A percentile compares a stretch with the other conserved stretches of the same genome.
Evolutionary conservation across 2,113 vertebrate genomes (phyloP).

Genomic region (Peromyscus polionotus): DNA sequence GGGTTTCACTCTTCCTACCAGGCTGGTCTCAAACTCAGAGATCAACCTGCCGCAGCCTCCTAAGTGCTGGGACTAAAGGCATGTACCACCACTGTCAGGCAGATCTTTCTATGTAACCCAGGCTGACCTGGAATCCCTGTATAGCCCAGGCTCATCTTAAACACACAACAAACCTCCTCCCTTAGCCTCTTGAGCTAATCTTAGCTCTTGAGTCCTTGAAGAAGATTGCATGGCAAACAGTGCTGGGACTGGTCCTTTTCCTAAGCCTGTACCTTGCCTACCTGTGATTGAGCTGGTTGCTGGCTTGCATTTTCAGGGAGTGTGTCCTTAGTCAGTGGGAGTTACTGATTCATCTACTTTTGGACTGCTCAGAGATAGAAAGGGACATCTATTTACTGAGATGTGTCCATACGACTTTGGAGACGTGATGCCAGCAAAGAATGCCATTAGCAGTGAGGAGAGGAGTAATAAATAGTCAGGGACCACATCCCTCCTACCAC

Average conservation of each 20-base stretch:
- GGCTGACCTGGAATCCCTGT: not conserved
- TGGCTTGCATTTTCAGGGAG: not conserved
- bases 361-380: not conserved
- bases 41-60: not conserved
- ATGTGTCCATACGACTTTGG: not conserved
- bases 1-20: not conserved
- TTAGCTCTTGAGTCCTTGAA: not conserved
- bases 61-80: not conserved
- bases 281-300: not conserved
- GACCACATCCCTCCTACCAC: not conserved
- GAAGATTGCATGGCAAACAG: not conserved
- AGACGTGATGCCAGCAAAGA: not conserved
- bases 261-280: not conserved
- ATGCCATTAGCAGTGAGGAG: not conserved
- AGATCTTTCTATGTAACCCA: not conserved
- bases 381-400: not conserved
- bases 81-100: not conserved
- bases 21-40: not conserved
- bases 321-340: slow-evolving; percentile 33
- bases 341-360: not conserved
- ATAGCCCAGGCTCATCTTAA: not conserved
- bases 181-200: not conserved
- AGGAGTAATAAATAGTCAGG: not conserved
- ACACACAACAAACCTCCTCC: not conserved
- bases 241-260: not conserved